Conservation (phyloP, 2,888 invertebrate species). For the Cryptus viduatorius region DNA sequence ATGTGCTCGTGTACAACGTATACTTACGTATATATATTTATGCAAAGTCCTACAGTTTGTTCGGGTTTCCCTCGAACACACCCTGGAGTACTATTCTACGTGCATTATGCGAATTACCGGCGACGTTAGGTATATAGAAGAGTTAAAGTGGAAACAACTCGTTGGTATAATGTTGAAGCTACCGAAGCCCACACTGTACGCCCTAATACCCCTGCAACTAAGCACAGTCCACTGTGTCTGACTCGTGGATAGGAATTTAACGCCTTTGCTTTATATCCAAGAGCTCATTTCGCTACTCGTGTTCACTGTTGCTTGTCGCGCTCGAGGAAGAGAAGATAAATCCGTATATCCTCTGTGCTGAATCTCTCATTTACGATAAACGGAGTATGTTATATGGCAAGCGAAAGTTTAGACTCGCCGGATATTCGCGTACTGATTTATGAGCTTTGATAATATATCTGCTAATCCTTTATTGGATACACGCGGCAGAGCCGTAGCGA, state of each 20-base stretch:
- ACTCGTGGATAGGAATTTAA: constrained; percentile 67
- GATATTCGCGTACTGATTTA: background rate
- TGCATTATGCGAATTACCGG: constrained; percentile 63
- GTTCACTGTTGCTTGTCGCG: constrained; percentile 55
- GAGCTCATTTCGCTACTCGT: constrained; percentile 64
- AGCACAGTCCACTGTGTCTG: constrained; percentile 50
- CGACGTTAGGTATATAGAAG: constrained; percentile 37
- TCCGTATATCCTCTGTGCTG: constrained; percentile 37
- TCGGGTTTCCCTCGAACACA: constrained; percentile 46
- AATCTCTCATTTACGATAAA: background rate
- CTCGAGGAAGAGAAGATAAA: constrained; percentile 54
- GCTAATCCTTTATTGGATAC: background rate
- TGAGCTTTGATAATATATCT: background rate
- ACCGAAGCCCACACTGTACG: constrained; percentile 60
- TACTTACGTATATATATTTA: constrained; percentile 1
- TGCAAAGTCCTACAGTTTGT: constrained; percentile 44
- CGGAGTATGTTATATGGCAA: constrained; percentile 18
- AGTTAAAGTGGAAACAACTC: constrained; percentile 61
- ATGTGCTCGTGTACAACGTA: background rate
- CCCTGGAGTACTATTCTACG: constrained; percentile 49
- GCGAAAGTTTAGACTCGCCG: background rate
- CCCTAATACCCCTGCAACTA: constrained; percentile 47
- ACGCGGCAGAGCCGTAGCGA: background rate
- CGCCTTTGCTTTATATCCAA: constrained; percentile 60
- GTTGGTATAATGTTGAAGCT: constrained; percentile 37